Percentiles rank a stretch among this genome's conserved stretches.
These are phyloP conservation scores for Acanthosepion esculentum DNA, from an alignment of 2,888 invertebrate species.

Conservation along the genomic window DNA sequence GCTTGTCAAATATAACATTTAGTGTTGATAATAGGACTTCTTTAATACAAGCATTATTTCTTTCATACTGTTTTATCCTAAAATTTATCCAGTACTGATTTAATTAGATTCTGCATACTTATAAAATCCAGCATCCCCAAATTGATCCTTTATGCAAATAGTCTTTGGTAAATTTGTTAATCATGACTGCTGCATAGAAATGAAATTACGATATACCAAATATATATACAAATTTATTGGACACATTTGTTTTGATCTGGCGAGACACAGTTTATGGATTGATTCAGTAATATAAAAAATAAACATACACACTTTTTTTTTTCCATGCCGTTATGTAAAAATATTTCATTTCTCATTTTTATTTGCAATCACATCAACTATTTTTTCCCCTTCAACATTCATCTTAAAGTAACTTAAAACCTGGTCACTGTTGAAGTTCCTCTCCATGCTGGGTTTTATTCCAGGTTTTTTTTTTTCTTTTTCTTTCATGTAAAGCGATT, in stretches of 20 bases:
- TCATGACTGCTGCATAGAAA: neutral
- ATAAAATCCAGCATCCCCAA: neutral
- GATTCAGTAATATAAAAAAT: neutral
- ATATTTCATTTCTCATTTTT: neutral
- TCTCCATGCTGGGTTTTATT: neutral
- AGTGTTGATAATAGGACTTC: no score
- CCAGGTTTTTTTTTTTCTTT: neutral
- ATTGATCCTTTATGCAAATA: neutral
- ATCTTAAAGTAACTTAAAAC: neutral
- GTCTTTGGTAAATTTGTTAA: neutral
- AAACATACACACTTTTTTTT: neutral
- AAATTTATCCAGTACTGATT: no score
- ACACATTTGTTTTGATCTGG: neutral
- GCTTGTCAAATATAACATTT: no score
- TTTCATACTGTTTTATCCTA: no score
- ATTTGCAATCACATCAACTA: neutral
- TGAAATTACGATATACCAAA: neutral
- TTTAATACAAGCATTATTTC: no score
- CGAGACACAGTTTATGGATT: neutral
- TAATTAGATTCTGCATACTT: no score
- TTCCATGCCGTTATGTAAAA: neutral
- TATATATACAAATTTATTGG: neutral
- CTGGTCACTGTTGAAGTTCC: neutral
- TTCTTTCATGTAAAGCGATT: neutral
- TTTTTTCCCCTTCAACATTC: neutral